Base-by-base conservation (phyloP, 2,888 invertebrate genomes). In the Seladonia tumulorum region DNA sequence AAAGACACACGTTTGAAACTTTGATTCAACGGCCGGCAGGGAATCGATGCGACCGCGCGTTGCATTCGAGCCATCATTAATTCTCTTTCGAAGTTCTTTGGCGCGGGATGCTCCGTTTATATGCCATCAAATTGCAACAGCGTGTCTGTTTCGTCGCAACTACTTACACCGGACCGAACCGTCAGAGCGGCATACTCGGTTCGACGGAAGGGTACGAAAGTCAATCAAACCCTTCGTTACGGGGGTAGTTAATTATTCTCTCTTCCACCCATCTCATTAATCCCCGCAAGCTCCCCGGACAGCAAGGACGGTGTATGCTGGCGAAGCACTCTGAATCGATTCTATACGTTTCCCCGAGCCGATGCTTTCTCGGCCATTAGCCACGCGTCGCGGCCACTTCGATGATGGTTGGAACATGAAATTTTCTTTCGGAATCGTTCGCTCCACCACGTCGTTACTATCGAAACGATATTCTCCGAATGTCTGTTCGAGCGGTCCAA, bases 371-470 rank as follows among this genome's bases (percentile, higher is more conserved):
- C 74, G 68, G 49, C 87, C 87, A 84, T 89, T 87, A 87, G 81
- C 82, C 84, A 63, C 79, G 39, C 80, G 35, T 57, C 18, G 60
- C 45, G 85, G 80, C 72, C 79, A 86, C 79, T 85, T 85, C 47
- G 80, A 85, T 76, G 79, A 79, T 74, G 82, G 80, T 85, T 75
- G 80, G 81, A 86, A 90, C 74, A 87, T 88, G 74, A 77, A 88
- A 81, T 85, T 90, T 86, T 87, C 89, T 90, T 87, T 79, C 76
- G 79, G 80, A 73, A 87, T 73, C 82, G 81, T 76, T 88, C 86
- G 53, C 29, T 12, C 4, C n/a, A 4, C n/a, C 8, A n/a, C n/a
- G 12, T 12, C 8, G 49, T 53, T 22, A 18, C 18, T 49, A 18
- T 16, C 18, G 18, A 18, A 18, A 18, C 49, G 49, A 18, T 18